Evolutionary conservation across 2,888 invertebrate genomes (phyloP).

Genomic region (Euzetes globulus): DNA sequence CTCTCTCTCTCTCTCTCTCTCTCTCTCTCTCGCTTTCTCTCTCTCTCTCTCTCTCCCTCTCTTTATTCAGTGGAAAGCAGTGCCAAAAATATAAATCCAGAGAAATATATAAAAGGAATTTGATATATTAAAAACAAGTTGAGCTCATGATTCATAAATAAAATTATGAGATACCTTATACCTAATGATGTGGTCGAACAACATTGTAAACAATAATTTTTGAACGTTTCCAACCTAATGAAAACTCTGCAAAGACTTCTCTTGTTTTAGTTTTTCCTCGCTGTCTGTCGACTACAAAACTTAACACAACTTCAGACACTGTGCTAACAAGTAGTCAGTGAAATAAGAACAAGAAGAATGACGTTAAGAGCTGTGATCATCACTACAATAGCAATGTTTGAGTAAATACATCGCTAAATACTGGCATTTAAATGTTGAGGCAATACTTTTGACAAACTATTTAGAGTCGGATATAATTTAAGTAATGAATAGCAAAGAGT

Average conservation of each 20-base stretch:
- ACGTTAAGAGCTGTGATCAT: too few species aligned
- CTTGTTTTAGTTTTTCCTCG: background rate
- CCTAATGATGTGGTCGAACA: conserved; percentile 16
- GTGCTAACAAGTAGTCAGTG: too few species aligned
- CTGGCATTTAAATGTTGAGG: background rate
- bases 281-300: background rate
- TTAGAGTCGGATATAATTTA: background rate
- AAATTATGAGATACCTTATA: background rate
- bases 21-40: too few species aligned
- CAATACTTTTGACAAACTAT: background rate
- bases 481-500: background rate
- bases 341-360: too few species aligned
- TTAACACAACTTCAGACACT: too few species aligned
- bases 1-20: too few species aligned
- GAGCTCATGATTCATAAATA: conserved; percentile 19
- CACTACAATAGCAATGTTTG: too few species aligned
- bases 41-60: too few species aligned
- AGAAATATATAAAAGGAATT: background rate
- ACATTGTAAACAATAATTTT: conserved; percentile 16
- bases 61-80: too few species aligned
- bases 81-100: background rate
- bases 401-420: too few species aligned
- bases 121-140: conserved; percentile 18
- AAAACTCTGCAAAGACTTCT: background rate
- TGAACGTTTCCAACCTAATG: background rate